Conservation (phyloP, 2,888 invertebrate genomes). For the Halocaridina rubra region DNA sequence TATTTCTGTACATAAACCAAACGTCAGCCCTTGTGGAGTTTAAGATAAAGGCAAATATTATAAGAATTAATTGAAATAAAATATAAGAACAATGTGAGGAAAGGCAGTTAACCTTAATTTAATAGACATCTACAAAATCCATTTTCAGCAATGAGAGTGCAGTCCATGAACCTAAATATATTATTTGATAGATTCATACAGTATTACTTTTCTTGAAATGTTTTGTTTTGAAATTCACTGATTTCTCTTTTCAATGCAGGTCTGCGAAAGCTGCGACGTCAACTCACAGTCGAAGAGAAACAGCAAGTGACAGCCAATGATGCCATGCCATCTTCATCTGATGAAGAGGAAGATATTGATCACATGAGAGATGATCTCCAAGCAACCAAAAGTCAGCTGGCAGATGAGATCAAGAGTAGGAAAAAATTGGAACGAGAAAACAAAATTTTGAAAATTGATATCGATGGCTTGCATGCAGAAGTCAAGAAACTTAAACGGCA, state of each 20-base stretch:
- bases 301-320: constrained; percentile 66
- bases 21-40: no score
- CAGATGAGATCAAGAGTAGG: constrained; percentile 79
- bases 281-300: constrained; percentile 81
- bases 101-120: no score
- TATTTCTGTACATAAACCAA: no score
- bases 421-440: constrained; percentile 85
- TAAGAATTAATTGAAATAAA: no score
- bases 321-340: constrained; percentile 69
- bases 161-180: no score
- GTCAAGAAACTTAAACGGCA: constrained; percentile 54
- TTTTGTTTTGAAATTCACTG: no score
- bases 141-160: no score
- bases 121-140: no score
- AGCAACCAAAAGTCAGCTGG: constrained; percentile 90
- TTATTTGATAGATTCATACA: no score
- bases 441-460: constrained; percentile 80
- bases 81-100: no score
- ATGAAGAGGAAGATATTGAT: constrained; percentile 92
- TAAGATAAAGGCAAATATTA: no score
- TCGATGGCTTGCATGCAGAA: constrained; percentile 73
- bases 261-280: constrained; percentile 85
- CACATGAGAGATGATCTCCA: constrained; percentile 80
- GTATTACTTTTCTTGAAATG: no score
- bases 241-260: constrained; percentile 67